These are phyloP conservation scores for Drosophila athabasca DNA, from an alignment of 1,140 invertebrate species.

Conservation along the genomic window DNA sequence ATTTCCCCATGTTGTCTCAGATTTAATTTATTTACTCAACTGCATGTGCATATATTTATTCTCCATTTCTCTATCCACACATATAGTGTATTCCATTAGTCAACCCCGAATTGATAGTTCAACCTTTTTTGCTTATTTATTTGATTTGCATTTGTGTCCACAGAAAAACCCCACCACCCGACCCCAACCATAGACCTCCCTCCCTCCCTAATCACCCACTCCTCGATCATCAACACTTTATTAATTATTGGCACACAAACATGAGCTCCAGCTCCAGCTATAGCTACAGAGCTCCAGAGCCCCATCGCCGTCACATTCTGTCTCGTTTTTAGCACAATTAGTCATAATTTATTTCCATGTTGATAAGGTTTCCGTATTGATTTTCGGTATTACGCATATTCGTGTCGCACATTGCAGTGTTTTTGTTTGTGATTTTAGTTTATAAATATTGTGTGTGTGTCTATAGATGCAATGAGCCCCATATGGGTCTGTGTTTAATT, in stretches of 20 bases:
- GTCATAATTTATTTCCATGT: constrained; percentile 75
- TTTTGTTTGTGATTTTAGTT: constrained; percentile 72
- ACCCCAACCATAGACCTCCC: not conserved
- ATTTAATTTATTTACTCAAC: not conserved
- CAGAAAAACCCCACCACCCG: not conserved
- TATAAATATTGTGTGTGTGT: constrained; percentile 48
- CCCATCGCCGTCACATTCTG: constrained; percentile 26
- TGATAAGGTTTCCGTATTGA: constrained; percentile 76
- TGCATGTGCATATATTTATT: no score
- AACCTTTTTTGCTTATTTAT: constrained; percentile 18
- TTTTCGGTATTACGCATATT: constrained; percentile 71
- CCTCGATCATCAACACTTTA: constrained; percentile 51
- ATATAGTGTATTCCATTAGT: constrained; percentile 15
- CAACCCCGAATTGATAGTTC: not conserved
- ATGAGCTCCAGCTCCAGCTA: not conserved
- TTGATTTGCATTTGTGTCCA: constrained; percentile 35
- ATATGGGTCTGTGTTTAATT: constrained; percentile 69
- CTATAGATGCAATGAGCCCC: constrained; percentile 46
- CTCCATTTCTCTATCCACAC: not conserved
- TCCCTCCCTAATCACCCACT: constrained; percentile 10
- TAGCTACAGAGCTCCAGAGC: not conserved
- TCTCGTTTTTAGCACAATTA: constrained; percentile 78
- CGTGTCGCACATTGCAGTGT: constrained; percentile 50
- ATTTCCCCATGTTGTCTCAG: no score
- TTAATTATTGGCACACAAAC: constrained; percentile 60